phyloP scores from a whole-genome alignment of 2,113 vertebrate genomes.

The Sceloporus undulatus region DNA sequence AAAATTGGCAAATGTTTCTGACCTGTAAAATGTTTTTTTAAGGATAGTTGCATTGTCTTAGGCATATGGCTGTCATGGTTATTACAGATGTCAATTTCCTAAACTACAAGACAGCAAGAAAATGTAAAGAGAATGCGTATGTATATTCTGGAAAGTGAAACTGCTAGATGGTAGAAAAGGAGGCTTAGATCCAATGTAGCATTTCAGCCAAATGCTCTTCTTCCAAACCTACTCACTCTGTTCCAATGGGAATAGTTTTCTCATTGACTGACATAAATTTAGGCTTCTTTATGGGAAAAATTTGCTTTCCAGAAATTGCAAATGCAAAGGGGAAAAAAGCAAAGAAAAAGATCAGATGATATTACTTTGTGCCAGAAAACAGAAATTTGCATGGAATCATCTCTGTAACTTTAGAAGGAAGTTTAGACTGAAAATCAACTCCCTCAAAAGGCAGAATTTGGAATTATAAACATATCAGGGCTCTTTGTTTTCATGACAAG shows the following conservation, averaged over 20 bases:
- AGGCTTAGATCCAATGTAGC: conserved; percentile 41
- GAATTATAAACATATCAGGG: conserved; percentile 54
- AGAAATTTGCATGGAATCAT: conserved; percentile 65
- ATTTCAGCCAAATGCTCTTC: conserved; percentile 63
- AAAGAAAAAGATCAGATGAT: conserved; percentile 62
- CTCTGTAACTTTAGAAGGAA: conserved; percentile 76
- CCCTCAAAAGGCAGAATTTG: conserved; percentile 68
- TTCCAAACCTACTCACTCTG: conserved; percentile 51
- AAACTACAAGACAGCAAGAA: conserved; percentile 47
- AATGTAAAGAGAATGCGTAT: conserved; percentile 43
- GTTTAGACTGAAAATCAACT: conserved; percentile 69
- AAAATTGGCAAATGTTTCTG: conserved; percentile 67
- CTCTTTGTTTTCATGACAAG: conserved; percentile 41
- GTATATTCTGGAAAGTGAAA: conserved; percentile 56
- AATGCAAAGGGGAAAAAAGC: conserved; percentile 34
- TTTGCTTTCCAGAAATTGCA: conserved; percentile 77
- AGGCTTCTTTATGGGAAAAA: conserved; percentile 66
- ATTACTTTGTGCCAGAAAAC: conserved; percentile 59
- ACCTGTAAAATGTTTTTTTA: conserved; percentile 67
- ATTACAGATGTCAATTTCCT: conserved; percentile 9
- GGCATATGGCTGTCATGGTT: conserved; percentile 38
- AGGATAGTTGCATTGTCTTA: conserved; percentile 45
- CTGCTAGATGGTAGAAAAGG: conserved; percentile 25
- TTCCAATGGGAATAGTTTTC: conserved; percentile 67
- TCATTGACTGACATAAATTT: conserved; percentile 75